Conservation (phyloP, 2,888 invertebrate genomes). For the Hyposoter dolosus region DNA sequence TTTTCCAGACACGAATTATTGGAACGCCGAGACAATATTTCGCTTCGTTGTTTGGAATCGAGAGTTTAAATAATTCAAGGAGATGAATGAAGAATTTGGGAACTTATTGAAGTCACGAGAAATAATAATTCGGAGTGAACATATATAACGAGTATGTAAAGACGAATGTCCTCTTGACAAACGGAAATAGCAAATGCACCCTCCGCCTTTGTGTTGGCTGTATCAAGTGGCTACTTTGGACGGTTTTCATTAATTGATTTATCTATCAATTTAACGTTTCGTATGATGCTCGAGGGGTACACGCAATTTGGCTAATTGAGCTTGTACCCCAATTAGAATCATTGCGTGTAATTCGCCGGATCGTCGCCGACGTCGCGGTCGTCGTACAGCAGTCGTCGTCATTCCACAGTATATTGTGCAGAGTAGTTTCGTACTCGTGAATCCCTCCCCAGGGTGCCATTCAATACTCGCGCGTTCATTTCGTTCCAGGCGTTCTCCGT, state of each 20-base stretch:
- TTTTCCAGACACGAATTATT: neutral
- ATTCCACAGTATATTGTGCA: conserved; percentile 38
- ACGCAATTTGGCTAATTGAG: conserved; percentile 78
- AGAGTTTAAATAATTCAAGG: neutral
- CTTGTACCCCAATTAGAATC: conserved; percentile 84
- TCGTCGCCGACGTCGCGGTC: conserved; percentile 61
- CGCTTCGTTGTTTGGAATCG: neutral
- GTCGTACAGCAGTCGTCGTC: conserved; percentile 39
- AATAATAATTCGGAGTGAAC: neutral
- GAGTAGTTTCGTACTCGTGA: conserved; percentile 47
- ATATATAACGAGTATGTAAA: neutral
- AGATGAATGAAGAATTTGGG: neutral
- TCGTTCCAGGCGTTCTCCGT: conserved; percentile 1
- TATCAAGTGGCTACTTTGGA: conserved; percentile 65
- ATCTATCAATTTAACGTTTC: conserved; percentile 74
- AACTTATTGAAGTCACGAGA: neutral
- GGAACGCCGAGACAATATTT: too few species aligned
- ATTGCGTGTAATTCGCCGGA: conserved; percentile 76
- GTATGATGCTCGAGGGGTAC: conserved; percentile 65
- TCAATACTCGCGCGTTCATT: conserved; percentile 58
- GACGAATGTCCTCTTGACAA: conserved; percentile 48
- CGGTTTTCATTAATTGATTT: conserved; percentile 73
- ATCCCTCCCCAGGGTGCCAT: conserved; percentile 69
- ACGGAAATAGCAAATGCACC: conserved; percentile 61
- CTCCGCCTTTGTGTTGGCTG: conserved; percentile 33